Evolutionary conservation across 2,888 invertebrate species (phyloP).

Genomic region (Lamproptera curius): DNA sequence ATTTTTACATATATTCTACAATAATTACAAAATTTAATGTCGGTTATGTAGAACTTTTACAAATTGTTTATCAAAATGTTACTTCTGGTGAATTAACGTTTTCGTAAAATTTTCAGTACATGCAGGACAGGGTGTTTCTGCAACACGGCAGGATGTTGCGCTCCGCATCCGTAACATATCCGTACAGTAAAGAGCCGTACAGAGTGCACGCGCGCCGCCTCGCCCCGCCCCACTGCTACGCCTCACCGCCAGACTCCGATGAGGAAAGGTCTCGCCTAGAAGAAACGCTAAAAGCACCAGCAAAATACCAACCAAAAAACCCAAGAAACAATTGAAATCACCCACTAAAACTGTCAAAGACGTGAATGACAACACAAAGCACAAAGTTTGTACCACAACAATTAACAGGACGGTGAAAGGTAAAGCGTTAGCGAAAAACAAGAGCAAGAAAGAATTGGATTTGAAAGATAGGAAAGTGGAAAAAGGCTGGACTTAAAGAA

Average conservation of each 20-base stretch:
- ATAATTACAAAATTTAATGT: too few relatives aligned
- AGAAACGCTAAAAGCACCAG: constrained; percentile 40
- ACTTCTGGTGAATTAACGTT: not conserved
- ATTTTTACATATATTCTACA: too few relatives aligned
- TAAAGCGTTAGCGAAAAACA: constrained; percentile 33
- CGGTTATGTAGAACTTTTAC: too few relatives aligned
- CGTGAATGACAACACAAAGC: constrained; percentile 61
- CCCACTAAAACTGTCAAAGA: constrained; percentile 64
- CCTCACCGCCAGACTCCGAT: constrained; percentile 56
- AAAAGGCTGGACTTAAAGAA: constrained; percentile 32
- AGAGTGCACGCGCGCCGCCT: constrained; percentile 60
- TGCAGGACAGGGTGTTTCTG: constrained; percentile 86
- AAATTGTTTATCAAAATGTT: too few relatives aligned
- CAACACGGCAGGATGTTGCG: constrained; percentile 84
- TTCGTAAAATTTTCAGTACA: constrained; percentile 82
- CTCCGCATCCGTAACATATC: constrained; percentile 80
- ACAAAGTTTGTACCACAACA: constrained; percentile 41
- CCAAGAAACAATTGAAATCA: constrained; percentile 61
- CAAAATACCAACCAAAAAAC: constrained; percentile 52
- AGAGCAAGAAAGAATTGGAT: constrained; percentile 33
- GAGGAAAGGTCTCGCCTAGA: constrained; percentile 58
- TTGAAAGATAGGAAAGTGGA: constrained; percentile 39
- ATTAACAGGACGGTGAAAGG: constrained; percentile 43
- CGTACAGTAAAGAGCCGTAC: constrained; percentile 68
- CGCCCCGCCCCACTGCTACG: constrained; percentile 47